Evolutionary conservation across 2,888 invertebrate species (phyloP).

Genomic region (Pollenia griseotomentosa): DNA sequence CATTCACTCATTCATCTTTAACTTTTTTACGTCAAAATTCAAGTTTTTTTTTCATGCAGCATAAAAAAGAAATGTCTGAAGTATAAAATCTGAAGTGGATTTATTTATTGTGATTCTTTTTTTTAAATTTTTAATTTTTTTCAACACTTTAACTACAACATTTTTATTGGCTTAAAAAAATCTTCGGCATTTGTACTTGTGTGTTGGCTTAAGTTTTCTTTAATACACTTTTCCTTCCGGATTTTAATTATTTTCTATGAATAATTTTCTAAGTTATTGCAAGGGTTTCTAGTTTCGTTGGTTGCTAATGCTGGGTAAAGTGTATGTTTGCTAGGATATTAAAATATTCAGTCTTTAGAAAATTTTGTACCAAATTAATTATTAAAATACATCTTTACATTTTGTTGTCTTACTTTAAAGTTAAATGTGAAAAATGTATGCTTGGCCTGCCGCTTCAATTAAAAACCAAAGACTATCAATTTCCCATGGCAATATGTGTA

Average conservation of each 20-base stretch:
- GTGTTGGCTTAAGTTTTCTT: neutral
- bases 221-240: neutral
- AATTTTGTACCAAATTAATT: too few relatives aligned
- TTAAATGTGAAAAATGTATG: too few relatives aligned
- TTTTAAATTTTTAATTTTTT: neutral
- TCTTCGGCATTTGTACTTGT: neutral
- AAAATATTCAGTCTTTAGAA: neutral
- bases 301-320: neutral
- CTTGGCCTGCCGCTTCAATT: too few relatives aligned
- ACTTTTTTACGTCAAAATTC: neutral
- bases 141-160: neutral
- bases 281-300: neutral
- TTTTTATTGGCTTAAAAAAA: slow-evolving; percentile 1
- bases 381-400: too few relatives aligned
- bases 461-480: too few relatives aligned
- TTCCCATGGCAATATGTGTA: too few relatives aligned
- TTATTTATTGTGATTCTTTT: neutral
- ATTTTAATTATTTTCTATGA: neutral
- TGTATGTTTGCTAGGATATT: neutral
- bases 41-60: neutral
- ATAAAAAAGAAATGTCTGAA: slow-evolving; percentile 14
- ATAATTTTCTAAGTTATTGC: neutral
- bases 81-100: slow-evolving; percentile 11
- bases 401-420: too few relatives aligned
- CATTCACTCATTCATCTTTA: slow-evolving; percentile 1